Conservation (phyloP, 2,888 invertebrate species). For the Dione vanillae region DNA sequence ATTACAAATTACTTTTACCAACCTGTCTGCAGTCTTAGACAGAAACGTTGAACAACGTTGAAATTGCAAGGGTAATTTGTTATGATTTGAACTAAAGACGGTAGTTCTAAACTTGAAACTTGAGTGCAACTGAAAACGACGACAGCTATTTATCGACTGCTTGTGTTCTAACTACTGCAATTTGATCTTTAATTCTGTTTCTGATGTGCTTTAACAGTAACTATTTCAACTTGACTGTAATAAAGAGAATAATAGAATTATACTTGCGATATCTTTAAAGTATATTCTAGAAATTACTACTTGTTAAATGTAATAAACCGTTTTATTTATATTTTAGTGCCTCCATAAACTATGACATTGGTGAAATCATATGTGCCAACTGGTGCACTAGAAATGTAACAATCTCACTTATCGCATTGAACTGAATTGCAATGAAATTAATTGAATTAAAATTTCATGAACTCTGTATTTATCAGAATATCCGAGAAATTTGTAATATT, state of each 20-base stretch:
- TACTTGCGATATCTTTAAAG: no score
- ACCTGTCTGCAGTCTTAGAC: conserved; percentile 11
- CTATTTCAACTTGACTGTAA: background rate
- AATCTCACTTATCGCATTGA: no score
- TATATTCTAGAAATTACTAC: no score
- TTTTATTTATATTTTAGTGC: no score
- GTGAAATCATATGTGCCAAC: no score
- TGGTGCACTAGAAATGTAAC: no score
- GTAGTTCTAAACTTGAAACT: conserved; percentile 31
- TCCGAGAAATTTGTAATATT: background rate
- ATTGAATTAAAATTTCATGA: background rate
- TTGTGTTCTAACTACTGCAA: conserved; percentile 29
- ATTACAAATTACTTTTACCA: background rate
- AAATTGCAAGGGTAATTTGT: conserved; percentile 46
- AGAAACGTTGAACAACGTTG: conserved; percentile 19
- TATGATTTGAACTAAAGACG: conserved; percentile 42
- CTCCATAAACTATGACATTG: no score
- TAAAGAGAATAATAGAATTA: no score
- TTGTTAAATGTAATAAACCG: no score
- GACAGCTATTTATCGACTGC: conserved; percentile 45
- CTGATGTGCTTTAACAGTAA: conserved; percentile 6
- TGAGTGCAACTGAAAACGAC: conserved; percentile 35
- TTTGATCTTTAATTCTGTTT: conserved; percentile 38
- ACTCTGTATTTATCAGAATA: no score
- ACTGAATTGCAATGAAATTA: no score